Evolutionary conservation across 1,140 invertebrate species (phyloP), one percentile per base, ranked within the genome.

Genomic region (Paraescarpia echinospica): DNA sequence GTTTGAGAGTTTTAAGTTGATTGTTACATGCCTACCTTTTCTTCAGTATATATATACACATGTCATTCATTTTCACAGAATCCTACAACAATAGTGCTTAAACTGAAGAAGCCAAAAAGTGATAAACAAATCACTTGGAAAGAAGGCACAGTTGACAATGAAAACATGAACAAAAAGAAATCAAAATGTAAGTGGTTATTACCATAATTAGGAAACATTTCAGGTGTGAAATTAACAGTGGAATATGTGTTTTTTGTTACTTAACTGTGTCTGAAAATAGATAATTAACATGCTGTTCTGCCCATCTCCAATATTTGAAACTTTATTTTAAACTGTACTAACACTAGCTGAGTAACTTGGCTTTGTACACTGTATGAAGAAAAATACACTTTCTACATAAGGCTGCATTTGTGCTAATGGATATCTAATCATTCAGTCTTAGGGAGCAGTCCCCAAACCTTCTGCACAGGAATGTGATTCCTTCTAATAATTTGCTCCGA

Each of bases 151-250:
- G 97, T 99, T 33, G 98, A 99, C 95, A 99, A 99, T 96, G 98
- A 99, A 96, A 96, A 98, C 95, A 97, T 99, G 97, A 98, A 98
- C 95, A 98, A 98, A 96, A 98, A 98, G 96, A 99, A 99, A 96
- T 99, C 98, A 92, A 99, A 99, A 97, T 99, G 98, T 98, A 97
- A 97, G 97, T 95, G 41, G 41, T 41, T 41, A 41, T 41, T 41
- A 41, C 59, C 4, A 18, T 77, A 77, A 77, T 77, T 77, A 77
- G 59, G 59, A 77, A 77, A 31, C 14, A 2, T 27, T 31, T 77
- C 59, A 77, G 59, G 59, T 77, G 22, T 77, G 27, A 41, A 41
- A 41, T 41, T 41, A 77, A 18, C 27, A 22, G 22, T 77, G 14
- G 4, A 0, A 77, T 77, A 31, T 27, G 18, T 48, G 41, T 48